Evolutionary conservation across 2,113 vertebrate genomes (phyloP).

Genomic region (Eublepharis macularius): DNA sequence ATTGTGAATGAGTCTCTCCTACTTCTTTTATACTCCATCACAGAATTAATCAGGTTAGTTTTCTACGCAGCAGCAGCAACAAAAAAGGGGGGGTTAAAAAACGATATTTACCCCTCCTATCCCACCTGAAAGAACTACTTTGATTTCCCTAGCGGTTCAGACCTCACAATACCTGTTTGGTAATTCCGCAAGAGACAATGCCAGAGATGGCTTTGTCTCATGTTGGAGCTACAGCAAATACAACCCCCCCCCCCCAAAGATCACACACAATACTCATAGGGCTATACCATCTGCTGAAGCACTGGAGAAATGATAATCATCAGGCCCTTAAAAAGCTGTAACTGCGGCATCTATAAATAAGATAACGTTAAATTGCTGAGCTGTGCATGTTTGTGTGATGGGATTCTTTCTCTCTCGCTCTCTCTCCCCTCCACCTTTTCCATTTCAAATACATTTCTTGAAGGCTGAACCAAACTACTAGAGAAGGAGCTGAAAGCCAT

Average conservation of each 20-base stretch:
- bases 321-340: conserved; percentile 76
- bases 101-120: background rate
- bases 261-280: conserved; percentile 50
- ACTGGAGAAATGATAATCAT: conserved; percentile 79
- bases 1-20: conserved; percentile 60
- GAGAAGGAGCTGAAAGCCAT: conserved; percentile 62
- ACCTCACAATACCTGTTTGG: conserved; percentile 41
- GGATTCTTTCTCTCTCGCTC: conserved; percentile 68
- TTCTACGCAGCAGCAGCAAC: conserved; percentile 47
- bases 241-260: conserved; percentile 35
- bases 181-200: conserved; percentile 49
- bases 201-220: conserved; percentile 51
- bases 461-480: conserved; percentile 71
- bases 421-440: conserved; percentile 47
- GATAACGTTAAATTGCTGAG: conserved; percentile 82
- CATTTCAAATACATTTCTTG: conserved; percentile 73
- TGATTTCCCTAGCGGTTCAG: conserved; percentile 63
- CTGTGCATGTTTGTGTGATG: conserved; percentile 77
- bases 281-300: conserved; percentile 74
- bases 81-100: conserved; percentile 7
- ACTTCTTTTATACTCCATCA: conserved; percentile 67
- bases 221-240: conserved; percentile 50
- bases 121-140: conserved; percentile 37
- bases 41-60: conserved; percentile 70
- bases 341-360: conserved; percentile 78